Percentiles rank a stretch among this genome's conserved stretches.
Conservation (phyloP, 2,888 invertebrate genomes). For the Gisinianus flammeolus region DNA sequence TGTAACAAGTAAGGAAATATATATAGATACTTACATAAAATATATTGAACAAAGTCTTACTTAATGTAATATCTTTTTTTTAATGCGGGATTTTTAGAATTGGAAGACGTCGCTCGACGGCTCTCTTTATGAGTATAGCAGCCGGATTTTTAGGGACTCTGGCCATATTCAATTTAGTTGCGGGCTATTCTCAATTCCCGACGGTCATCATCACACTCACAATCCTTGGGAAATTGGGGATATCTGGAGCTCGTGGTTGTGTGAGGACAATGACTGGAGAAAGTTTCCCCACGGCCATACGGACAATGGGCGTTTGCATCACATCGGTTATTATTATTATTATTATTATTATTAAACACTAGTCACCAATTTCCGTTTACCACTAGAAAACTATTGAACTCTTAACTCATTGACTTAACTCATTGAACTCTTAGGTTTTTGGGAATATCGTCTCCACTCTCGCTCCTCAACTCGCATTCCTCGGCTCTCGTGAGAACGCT, state of each 20-base stretch:
- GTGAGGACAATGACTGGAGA: conserved; percentile 31
- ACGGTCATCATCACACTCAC: neutral
- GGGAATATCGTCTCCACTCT: conserved; percentile 12
- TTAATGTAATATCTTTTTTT: neutral
- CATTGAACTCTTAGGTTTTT: too few species aligned
- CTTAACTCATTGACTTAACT: too few species aligned
- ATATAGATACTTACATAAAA: too few species aligned
- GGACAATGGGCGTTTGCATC: conserved; percentile 21
- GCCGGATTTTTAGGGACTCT: conserved; percentile 20
- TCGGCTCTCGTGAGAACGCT: conserved; percentile 1
- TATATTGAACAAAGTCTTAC: too few species aligned
- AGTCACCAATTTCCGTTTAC: too few species aligned
- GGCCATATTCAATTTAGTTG: neutral
- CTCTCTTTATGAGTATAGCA: neutral
- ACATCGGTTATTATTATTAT: too few species aligned
- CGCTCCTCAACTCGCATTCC: conserved; percentile 25
- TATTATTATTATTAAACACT: too few species aligned
- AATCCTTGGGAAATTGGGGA: conserved; percentile 24
- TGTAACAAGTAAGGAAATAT: conserved; percentile 3
- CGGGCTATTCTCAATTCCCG: neutral
- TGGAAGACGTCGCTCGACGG: conserved; percentile 10
- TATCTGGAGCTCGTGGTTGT: conserved; percentile 15
- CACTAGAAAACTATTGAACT: too few species aligned
- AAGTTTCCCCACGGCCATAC: conserved; percentile 20
- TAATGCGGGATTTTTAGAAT: neutral